These are phyloP conservation scores for Myrmecobius fasciatus DNA, from an alignment of 2,113 vertebrate species.

Conservation along the genomic window DNA sequence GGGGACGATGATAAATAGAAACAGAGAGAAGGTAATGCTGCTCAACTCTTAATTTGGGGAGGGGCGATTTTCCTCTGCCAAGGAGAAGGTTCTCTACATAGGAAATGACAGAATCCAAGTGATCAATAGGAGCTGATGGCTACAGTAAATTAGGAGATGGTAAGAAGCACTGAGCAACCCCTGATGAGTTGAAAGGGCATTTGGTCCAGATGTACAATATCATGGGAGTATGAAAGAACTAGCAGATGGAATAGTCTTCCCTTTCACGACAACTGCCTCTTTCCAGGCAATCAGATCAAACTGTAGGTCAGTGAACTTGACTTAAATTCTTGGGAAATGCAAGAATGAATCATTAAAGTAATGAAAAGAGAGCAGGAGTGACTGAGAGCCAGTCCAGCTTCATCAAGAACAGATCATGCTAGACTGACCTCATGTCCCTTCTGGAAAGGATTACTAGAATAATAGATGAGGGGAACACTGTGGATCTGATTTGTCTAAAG, in stretches of 20 bases:
- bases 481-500: not conserved
- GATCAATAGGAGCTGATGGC: not conserved
- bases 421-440: not conserved
- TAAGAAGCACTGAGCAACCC: not conserved
- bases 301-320: not conserved
- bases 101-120: not conserved
- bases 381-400: not conserved
- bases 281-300: not conserved
- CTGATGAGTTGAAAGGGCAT: too few species aligned
- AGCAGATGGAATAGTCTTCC: not conserved
- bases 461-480: not conserved
- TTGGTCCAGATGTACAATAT: not conserved
- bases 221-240: not conserved
- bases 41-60: not conserved
- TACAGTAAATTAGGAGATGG: not conserved
- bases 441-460: not conserved
- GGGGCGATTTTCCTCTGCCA: not conserved
- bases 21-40: not conserved
- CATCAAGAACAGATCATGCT: not conserved
- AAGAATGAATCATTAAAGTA: not conserved
- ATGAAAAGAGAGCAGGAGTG: not conserved
- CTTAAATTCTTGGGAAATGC: not conserved
- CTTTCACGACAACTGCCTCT: not conserved
- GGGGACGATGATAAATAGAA: not conserved
- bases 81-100: too few species aligned